Evolutionary conservation across 2,113 vertebrate species (phyloP), one percentile per base, ranked within the genome.

Genomic region (Rousettus leschenaultii): DNA sequence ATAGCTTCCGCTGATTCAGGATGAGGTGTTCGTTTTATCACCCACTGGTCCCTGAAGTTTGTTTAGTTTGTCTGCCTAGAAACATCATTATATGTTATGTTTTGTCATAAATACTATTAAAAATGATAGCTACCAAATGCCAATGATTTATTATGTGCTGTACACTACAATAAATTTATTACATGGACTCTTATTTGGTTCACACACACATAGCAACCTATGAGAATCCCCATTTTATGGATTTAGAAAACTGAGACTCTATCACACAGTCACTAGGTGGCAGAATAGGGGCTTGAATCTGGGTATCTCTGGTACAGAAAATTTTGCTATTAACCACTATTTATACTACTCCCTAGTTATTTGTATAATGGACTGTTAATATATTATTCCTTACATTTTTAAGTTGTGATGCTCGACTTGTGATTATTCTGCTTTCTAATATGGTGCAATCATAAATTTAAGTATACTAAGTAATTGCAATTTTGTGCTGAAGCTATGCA

Each of bases 351-450:
- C 22, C 13, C 35, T 92, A 33, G 65, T 65, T 79, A 66, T 74
- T 68, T 86, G 26, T 86, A 22, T n/a, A 66, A 57, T 73, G 73
- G 57, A 21, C n/a, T 48, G n/a, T 91, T 89, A 73, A 74, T 61
- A 57, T 55, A 48, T 84, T n/a, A 63, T 74, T 86, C 21, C 10
- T 24, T 63, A 61, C 13, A 75, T 57, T 89, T 95, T 91, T 40
- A 91, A 91, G n/a, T 43, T 79, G 48, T 71, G 33, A 10, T 75
- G 21, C 35, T 89, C 85, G 45, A 68, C 75, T 96, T 73, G 78
- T 77, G 59, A 77, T 91, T 80, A 88, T 57, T 97, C 51, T 84
- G 35, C 48, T 14, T 93, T 89, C 77, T 82, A 35, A 85, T 77
- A 35, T 82, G 51, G 28, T 80, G 22, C 51, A 85, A 51, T 91